Conservation (phyloP, 2,113 vertebrate species). For the Catharus fuscescens region DNA sequence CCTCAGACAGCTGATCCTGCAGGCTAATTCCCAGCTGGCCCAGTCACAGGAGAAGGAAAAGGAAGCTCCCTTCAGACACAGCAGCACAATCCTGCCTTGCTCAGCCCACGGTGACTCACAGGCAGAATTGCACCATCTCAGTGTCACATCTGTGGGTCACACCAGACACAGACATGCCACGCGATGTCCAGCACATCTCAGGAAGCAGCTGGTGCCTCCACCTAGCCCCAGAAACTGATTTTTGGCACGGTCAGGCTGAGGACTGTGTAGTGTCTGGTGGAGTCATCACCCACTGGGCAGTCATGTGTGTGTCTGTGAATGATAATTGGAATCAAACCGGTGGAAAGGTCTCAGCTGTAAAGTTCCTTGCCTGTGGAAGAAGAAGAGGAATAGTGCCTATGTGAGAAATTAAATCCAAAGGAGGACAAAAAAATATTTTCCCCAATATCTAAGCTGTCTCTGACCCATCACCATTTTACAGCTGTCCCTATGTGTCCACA, state of each 20-base stretch:
- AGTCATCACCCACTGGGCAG: background rate
- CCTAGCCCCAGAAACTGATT: background rate
- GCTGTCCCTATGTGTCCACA: accelerated
- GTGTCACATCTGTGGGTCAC: accelerated
- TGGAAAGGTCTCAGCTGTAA: background rate
- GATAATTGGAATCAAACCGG: background rate
- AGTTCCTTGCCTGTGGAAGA: background rate
- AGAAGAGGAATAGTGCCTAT: background rate
- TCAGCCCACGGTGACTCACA: background rate
- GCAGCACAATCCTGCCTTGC: background rate
- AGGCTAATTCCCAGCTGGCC: background rate
- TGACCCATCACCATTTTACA: background rate
- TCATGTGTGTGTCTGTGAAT: no score
- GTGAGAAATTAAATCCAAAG: background rate
- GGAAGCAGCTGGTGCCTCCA: background rate
- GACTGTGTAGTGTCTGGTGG: accelerated
- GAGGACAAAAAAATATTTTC: accelerated
- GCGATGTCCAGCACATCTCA: background rate
- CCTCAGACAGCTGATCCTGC: background rate
- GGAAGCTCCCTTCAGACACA: background rate
- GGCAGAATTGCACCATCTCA: background rate
- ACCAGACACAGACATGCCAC: background rate
- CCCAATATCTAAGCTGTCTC: background rate
- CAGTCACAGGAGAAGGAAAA: background rate
- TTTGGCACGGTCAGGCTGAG: background rate